These are phyloP conservation scores for Oasisia sp. DNA, from an alignment of 2,888 invertebrate genomes.

Conservation along the genomic window DNA sequence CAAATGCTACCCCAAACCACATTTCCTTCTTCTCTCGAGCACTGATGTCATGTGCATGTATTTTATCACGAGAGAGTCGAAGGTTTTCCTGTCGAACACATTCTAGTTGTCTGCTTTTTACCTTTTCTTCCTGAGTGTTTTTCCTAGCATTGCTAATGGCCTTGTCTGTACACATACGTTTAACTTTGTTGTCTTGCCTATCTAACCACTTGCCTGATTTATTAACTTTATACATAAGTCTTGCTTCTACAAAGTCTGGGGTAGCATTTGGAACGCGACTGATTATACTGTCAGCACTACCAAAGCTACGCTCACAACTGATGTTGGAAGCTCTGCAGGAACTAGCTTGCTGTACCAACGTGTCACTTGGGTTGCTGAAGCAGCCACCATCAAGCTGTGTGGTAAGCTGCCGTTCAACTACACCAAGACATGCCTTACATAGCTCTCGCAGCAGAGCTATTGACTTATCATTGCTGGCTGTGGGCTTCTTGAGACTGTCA, in stretches of 20 bases:
- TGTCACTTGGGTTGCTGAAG: not conserved
- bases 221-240: not conserved
- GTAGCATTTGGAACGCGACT: too few species aligned
- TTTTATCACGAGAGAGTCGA: not conserved
- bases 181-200: not conserved
- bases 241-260: not conserved
- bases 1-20: too few species aligned
- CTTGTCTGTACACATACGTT: not conserved
- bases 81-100: too few species aligned
- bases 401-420: not conserved
- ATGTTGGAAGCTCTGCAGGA: not conserved
- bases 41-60: not conserved
- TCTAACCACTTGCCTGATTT: not conserved
- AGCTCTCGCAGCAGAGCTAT: not conserved
- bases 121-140: not conserved
- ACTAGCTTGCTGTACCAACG: not conserved
- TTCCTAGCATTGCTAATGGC: not conserved
- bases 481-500: slow-evolving; percentile 17
- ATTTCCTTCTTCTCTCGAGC: too few species aligned
- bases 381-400: not conserved
- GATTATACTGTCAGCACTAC: not conserved
- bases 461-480: not conserved
- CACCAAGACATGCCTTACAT: not conserved
- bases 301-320: not conserved
- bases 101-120: not conserved